Base-by-base conservation (phyloP, 2,797 vertebrate species). In the Alauda arvensis region DNA sequence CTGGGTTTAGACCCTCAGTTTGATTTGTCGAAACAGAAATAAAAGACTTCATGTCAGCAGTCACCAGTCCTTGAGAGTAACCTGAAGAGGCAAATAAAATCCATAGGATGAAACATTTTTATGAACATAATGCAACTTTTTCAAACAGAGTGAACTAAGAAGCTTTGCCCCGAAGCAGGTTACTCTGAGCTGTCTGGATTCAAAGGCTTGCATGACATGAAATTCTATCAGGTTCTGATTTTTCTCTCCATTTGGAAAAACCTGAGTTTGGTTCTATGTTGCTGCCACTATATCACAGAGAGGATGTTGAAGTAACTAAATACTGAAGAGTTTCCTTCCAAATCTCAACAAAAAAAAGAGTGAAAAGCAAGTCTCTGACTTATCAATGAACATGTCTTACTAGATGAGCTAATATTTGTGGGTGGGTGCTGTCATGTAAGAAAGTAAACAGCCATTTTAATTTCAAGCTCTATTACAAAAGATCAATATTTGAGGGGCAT, bases 381-480 rank as follows among this genome's bases (percentile, higher is more conserved):
- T 81, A 49, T 2, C 18, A 53, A 40, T 18, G 69, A 67, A 7
- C 14, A 4, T 59, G 18, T 69, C 61, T 57, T 69, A 11, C 46
- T 84, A 71, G 24, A 75, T 61, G 55, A 88, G 33, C 48, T 87
- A 71, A 42, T 77, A 52, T 53, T 89, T 83, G 48, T 87, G 56
- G 8, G 45, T 86, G 29, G 48, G 12, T 88, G n/a, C 33, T 55
- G 19, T 68, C 60, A 65, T n/a, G 57, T 79, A 55, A 66, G 76
- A 79, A 84, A 88, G 45, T 78, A 87, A 93, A 88, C 52, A 86
- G 15, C 25, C 18, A 25, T 92, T 93, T 91, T 88, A 87, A 89
- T 95, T 95, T 94, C 85, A 94, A 92, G 49, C 31, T 23, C 33
- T 43, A 59, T 87, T 93, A 77, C 60, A 79, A 83, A 85, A 83